Conservation (phyloP, 2,113 vertebrate genomes). For the Mormyrus lacerda region DNA sequence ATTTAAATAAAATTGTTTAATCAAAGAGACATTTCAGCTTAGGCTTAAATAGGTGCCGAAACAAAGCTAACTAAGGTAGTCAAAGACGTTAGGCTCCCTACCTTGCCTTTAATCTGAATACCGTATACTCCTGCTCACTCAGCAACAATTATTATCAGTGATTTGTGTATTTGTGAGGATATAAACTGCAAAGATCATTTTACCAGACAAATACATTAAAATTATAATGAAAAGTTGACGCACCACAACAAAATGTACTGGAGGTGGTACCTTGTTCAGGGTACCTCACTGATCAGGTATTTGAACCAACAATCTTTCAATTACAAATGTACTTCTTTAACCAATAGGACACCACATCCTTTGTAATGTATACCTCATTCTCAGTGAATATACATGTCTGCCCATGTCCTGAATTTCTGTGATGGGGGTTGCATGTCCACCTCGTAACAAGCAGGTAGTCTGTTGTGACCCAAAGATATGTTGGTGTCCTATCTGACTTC, state of each 20-base stretch:
- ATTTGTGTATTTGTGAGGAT: background rate
- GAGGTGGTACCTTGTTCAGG: no score
- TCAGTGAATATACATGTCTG: background rate
- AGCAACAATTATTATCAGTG: background rate
- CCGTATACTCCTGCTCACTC: background rate
- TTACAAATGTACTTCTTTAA: no score
- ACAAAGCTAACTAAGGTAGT: background rate
- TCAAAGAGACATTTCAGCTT: background rate
- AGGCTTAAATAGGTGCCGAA: background rate
- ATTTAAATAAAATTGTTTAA: background rate
- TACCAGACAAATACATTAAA: background rate
- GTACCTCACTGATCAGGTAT: no score
- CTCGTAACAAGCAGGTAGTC: background rate
- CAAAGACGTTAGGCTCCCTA: background rate
- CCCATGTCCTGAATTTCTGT: background rate
- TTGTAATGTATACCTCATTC: background rate
- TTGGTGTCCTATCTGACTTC: background rate
- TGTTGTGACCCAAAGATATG: background rate
- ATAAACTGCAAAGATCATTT: background rate
- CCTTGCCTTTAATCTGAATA: background rate
- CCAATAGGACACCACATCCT: no score
- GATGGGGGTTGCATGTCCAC: background rate
- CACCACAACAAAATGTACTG: no score
- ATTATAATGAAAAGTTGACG: background rate
- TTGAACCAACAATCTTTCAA: no score